Percentiles rank a stretch among this genome's conserved stretches.
These are phyloP conservation scores for Echinops telfairi DNA, from an alignment of 2,113 vertebrate species.

Conservation along the genomic window DNA sequence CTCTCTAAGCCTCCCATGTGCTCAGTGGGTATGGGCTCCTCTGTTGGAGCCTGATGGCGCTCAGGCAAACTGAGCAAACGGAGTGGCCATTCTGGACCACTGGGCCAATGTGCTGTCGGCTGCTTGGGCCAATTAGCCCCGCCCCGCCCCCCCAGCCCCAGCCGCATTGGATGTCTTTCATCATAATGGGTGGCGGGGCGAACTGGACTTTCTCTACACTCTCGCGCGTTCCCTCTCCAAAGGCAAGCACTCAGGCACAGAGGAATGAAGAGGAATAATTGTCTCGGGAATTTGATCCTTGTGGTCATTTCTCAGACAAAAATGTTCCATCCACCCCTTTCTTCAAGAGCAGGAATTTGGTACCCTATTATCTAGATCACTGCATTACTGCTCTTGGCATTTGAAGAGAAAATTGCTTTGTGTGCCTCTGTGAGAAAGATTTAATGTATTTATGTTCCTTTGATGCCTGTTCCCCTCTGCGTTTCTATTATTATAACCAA, in stretches of 20 bases:
- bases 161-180: not conserved
- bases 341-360: slow-evolving; percentile 52
- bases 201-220: not conserved
- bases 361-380: not conserved
- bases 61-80: not conserved
- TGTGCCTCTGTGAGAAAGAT: slow-evolving; percentile 52
- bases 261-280: slow-evolving; percentile 16
- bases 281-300: slow-evolving; percentile 38
- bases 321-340: not conserved
- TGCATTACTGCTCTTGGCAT: slow-evolving; percentile 3
- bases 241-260: not conserved
- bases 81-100: not conserved
- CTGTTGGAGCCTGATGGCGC: not conserved
- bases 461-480: slow-evolving; percentile 33
- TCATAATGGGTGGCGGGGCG: not conserved
- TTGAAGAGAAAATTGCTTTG: slow-evolving; percentile 57
- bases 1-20: not conserved
- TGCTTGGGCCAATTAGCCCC: not conserved
- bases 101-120: not conserved
- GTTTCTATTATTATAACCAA: slow-evolving; percentile 4
- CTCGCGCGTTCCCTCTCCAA: slow-evolving; percentile 40
- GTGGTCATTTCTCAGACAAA: slow-evolving; percentile 45
- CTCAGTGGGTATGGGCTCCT: not conserved
- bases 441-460: slow-evolving; percentile 31
- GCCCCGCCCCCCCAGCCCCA: too few relatives aligned